Percentiles rank a stretch among this genome's conserved stretches.
Conservation (phyloP, 2,113 vertebrate genomes). For the Lanius collurio region DNA sequence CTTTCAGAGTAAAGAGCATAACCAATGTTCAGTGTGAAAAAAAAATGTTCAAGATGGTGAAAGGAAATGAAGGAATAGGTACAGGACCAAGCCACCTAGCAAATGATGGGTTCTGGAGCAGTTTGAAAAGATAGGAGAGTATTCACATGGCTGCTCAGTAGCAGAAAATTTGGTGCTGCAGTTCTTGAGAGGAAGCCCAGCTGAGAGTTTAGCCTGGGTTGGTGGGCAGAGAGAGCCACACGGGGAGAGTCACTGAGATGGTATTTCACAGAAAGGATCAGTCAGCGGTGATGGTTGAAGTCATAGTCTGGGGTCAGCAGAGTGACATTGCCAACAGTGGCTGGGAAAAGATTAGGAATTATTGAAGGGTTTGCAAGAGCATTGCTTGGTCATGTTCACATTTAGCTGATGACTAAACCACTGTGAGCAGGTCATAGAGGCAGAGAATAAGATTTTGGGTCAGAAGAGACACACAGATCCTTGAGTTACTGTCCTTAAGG, state of each 20-base stretch:
- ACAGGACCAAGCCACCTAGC: neutral
- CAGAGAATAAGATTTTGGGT: neutral
- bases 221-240: neutral
- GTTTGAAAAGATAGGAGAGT: neutral
- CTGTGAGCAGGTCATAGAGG: neutral
- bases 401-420: neutral
- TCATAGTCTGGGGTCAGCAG: neutral
- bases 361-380: neutral
- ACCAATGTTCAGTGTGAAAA: neutral
- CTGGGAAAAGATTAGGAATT: neutral
- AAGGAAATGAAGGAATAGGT: neutral
- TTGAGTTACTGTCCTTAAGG: neutral
- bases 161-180: rapidly evolving
- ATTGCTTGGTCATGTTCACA: neutral
- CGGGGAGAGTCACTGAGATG: neutral
- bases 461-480: neutral
- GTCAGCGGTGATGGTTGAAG: neutral
- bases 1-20: neutral
- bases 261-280: neutral
- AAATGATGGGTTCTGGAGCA: neutral
- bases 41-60: neutral
- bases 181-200: neutral
- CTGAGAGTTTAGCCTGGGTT: neutral
- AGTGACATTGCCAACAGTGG: neutral
- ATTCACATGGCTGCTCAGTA: neutral